Percentiles rank a stretch among this genome's conserved stretches.
These are phyloP conservation scores for Thamnophis elegans DNA, from an alignment of 2,797 vertebrate species.

Conservation along the genomic window DNA sequence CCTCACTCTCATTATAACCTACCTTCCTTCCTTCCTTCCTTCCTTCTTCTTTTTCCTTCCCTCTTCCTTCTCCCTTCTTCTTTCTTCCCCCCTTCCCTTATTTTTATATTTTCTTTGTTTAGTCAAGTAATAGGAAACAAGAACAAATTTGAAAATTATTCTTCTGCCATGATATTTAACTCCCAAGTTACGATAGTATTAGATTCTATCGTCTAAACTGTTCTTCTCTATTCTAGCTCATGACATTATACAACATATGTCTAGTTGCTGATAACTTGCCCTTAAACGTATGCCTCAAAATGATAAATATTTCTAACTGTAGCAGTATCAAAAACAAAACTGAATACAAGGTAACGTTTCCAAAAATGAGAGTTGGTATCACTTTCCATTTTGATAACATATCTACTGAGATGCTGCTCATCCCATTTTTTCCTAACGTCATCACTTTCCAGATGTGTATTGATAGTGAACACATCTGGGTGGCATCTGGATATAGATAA, in stretches of 20 bases:
- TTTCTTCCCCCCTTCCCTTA: too few species aligned
- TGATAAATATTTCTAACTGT: not conserved
- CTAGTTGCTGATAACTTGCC: not conserved
- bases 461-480: not conserved
- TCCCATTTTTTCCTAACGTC: not conserved
- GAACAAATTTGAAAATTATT: constrained; percentile 15
- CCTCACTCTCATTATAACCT: too few species aligned
- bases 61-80: too few species aligned
- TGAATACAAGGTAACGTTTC: not conserved
- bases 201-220: not conserved
- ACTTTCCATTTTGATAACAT: not conserved
- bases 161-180: constrained; percentile 22
- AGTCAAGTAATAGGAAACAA: not conserved
- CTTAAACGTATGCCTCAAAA: not conserved
- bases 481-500: not conserved
- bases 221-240: not conserved
- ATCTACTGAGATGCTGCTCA: not conserved
- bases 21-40: too few species aligned
- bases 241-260: not conserved
- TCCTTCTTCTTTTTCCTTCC: too few species aligned
- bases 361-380: not conserved
- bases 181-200: not conserved
- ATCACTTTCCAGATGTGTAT: not conserved
- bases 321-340: not conserved
- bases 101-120: not conserved